Percentiles rank a stretch among this genome's conserved stretches.
Evolutionary conservation across 2,113 vertebrate species (phyloP).

Genomic region (Dipodomys ordii): DNA sequence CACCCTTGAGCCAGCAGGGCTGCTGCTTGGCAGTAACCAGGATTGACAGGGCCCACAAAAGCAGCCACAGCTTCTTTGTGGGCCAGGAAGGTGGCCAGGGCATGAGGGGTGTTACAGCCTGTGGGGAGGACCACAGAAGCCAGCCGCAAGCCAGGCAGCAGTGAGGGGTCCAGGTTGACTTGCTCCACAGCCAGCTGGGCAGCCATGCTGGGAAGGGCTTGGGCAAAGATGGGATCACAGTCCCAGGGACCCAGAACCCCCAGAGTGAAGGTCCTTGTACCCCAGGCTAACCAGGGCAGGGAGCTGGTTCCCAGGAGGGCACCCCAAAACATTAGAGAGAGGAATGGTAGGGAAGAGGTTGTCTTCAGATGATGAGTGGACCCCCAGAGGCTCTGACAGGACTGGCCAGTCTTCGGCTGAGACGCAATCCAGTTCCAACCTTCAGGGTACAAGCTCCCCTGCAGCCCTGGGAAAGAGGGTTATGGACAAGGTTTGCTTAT

Average conservation of each 20-base stretch:
- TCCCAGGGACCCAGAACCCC: constrained; percentile 90
- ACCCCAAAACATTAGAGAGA: constrained; percentile 31
- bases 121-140: constrained; percentile 87
- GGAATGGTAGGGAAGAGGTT: background rate
- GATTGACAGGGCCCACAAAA: constrained; percentile 89
- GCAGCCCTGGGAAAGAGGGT: constrained; percentile 14
- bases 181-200: constrained; percentile 85
- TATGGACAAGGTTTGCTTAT: background rate
- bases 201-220: constrained; percentile 87
- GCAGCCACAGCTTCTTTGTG: constrained; percentile 85
- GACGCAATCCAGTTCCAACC: background rate
- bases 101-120: constrained; percentile 86
- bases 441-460: background rate
- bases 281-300: constrained; percentile 77
- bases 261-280: constrained; percentile 87
- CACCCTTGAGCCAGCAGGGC: constrained; percentile 87
- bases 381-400: accelerated
- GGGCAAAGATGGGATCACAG: constrained; percentile 89
- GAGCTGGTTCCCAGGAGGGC: constrained; percentile 77
- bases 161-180: constrained; percentile 86
- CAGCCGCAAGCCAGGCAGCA: constrained; percentile 87
- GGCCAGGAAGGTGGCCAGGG: constrained; percentile 86
- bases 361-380: background rate
- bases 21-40: constrained; percentile 88
- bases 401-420: background rate